These are phyloP conservation scores for Scortum barcoo DNA, from an alignment of 2,113 vertebrate genomes.

Conservation along the genomic window DNA sequence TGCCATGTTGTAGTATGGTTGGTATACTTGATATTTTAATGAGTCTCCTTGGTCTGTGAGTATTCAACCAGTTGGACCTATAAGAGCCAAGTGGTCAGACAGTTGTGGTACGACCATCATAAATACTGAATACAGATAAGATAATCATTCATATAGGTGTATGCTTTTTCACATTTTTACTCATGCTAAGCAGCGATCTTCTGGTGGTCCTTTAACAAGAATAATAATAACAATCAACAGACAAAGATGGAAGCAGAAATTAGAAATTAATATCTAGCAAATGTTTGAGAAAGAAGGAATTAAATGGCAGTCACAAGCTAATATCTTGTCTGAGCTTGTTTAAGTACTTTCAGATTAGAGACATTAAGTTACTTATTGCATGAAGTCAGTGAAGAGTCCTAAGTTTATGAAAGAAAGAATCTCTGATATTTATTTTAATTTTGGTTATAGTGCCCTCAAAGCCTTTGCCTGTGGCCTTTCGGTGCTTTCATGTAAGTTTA, in stretches of 20 bases:
- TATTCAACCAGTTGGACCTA: not conserved
- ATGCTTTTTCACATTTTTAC: no score
- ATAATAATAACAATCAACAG: not conserved
- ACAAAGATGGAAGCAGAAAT: not conserved
- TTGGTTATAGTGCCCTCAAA: not conserved
- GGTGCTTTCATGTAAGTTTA: not conserved
- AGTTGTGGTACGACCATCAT: not conserved
- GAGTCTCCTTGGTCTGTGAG: not conserved
- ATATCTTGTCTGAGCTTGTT: not conserved
- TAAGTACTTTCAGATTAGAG: not conserved
- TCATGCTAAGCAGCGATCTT: no score
- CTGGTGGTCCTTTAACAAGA: not conserved
- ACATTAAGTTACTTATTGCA: not conserved
- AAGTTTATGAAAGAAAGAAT: not conserved
- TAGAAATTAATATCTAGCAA: not conserved
- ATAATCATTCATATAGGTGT: no score
- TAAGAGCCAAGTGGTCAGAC: not conserved
- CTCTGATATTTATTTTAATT: slow-evolving; percentile 5
- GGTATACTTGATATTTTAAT: slow-evolving; percentile 42
- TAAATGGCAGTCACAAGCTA: not conserved
- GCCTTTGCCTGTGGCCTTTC: not conserved
- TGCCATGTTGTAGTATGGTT: slow-evolving; percentile 21
- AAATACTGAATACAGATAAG: not conserved
- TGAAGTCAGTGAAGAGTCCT: not conserved
- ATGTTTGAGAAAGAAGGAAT: not conserved